Conservation (phyloP, 2,113 vertebrate species). For the Corapipo altera region DNA sequence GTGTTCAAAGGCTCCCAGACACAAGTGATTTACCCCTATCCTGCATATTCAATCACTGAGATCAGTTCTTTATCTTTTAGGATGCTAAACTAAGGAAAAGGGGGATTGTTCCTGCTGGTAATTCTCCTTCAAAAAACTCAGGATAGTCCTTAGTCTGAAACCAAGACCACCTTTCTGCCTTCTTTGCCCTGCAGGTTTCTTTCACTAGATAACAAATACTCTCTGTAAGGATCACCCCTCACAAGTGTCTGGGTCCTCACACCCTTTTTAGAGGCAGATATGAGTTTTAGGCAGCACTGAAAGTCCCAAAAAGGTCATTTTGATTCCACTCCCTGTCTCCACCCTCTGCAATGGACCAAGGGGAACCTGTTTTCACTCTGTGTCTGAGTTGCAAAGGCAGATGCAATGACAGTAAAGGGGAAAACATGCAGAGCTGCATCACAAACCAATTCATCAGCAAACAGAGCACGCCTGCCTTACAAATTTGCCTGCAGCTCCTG, state of each 20-base stretch:
- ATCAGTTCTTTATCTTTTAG: neutral
- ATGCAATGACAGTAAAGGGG: neutral
- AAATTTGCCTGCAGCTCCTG: conserved; percentile 55
- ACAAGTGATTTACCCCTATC: neutral
- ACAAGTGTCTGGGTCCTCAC: neutral
- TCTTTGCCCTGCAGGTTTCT: neutral
- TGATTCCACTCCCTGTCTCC: neutral
- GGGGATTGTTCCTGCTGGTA: neutral
- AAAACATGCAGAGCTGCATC: conserved; percentile 45
- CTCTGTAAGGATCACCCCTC: neutral
- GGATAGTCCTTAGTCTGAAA: neutral
- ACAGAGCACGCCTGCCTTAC: conserved; percentile 48
- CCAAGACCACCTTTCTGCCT: neutral
- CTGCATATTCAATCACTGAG: neutral
- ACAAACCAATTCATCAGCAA: conserved; percentile 53
- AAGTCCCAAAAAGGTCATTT: neutral
- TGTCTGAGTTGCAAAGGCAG: neutral
- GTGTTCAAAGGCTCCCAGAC: neutral
- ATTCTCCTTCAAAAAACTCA: neutral
- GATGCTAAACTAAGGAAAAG: neutral
- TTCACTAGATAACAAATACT: neutral
- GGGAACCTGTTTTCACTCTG: neutral
- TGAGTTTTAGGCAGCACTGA: neutral
- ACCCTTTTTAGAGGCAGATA: neutral
- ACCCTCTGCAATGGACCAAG: neutral